Evolutionary conservation across 2,113 vertebrate genomes (phyloP).

Genomic region (Calypte anna): DNA sequence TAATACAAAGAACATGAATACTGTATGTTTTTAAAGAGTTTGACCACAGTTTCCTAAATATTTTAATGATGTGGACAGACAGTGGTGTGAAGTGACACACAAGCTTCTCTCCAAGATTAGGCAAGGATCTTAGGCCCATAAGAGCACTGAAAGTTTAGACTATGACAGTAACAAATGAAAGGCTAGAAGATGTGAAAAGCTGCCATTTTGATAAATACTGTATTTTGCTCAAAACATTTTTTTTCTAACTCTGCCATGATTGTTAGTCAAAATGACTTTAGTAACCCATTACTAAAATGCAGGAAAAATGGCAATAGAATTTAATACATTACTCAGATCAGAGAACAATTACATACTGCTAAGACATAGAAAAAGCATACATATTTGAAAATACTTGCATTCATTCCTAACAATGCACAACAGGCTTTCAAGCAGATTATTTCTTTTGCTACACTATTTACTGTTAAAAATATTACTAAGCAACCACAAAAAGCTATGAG

Average conservation of each 20-base stretch:
- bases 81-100: not conserved
- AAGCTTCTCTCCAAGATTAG: not conserved
- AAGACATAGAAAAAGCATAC: not conserved
- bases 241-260: not conserved
- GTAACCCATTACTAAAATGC: not conserved
- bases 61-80: not conserved
- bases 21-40: not conserved
- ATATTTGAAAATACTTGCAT: not conserved
- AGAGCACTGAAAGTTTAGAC: not conserved
- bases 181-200: not conserved
- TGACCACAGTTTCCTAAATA: not conserved
- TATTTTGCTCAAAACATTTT: not conserved
- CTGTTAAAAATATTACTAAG: not conserved
- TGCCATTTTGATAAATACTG: not conserved
- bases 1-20: not conserved
- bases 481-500: not conserved
- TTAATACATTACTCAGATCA: not conserved
- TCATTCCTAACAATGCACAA: not conserved
- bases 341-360: not conserved
- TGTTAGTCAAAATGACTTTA: not conserved
- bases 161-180: not conserved
- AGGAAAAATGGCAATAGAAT: not conserved
- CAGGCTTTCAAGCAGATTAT: not conserved
- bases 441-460: not conserved
- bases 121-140: not conserved